Evolutionary conservation across 1,140 invertebrate genomes (phyloP), one percentile per base, ranked within the genome.

Genomic region (Drosophila micromelanica): DNA sequence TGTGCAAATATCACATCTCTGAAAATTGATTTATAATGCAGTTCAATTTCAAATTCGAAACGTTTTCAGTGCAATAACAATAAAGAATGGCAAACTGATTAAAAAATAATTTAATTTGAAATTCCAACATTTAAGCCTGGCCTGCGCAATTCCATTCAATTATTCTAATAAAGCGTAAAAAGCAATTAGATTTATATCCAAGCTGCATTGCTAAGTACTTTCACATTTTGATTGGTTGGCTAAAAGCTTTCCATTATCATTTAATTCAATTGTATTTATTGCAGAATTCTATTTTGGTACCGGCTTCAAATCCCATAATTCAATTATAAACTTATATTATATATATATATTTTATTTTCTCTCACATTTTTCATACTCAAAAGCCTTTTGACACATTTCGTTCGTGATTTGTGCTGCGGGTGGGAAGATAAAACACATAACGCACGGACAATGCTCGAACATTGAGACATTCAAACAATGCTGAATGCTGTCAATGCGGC

Each of bases 261-360:
- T 59, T 67, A 67, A 67, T 59, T 59, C 15, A 48, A 57, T 57
- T 43, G 13, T 55, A 23, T 23, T 30, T 20, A 60, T 46, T 56
- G 54, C 59, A 27, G 59, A 54, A 56, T 27, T 57, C 40, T 57
- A 57, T 43, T 57, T 57, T 32, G 20, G 38, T 30, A n/a, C 11
- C 52, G 43, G 69, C 61, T 43, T 72, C 48, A 71, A 65, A 43
- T 52, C 61, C 45, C 69, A 64, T 64, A 59, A 72, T 72, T 72
- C 69, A 65, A 72, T 72, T 72, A 72, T 57, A 65, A 72, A 65
- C 46, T 56, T 63, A 32, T 64, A 52, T 65, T 65, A 1, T 71
- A 17, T 64, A 17, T 40, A n/a, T 42, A 5, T 7, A 32, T 27
- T 5, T 56, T 48, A 15, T 51, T 49, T 7, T 15, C 13, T 7